These are phyloP conservation scores for Malaclemys terrapin DNA, from an alignment of 2,113 vertebrate genomes.

Conservation along the genomic window DNA sequence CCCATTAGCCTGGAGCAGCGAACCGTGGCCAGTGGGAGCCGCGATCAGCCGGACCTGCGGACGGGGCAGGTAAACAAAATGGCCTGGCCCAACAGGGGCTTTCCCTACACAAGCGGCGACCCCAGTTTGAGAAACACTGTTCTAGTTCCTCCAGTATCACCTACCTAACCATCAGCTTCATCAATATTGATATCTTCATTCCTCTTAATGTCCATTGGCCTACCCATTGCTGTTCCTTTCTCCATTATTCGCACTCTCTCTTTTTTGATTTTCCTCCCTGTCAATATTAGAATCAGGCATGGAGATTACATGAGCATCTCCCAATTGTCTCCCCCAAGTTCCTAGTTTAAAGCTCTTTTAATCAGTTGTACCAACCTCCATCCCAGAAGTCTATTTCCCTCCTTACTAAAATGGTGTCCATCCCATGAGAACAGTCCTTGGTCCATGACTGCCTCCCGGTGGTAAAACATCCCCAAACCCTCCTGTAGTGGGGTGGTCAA, in stretches of 20 bases:
- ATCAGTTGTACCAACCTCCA: not conserved
- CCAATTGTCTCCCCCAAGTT: not conserved
- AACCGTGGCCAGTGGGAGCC: too few species aligned
- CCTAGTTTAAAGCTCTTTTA: not conserved
- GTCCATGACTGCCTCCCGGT: not conserved
- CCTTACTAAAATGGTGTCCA: not conserved
- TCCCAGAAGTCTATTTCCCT: not conserved
- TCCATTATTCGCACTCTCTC: not conserved
- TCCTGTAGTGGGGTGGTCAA: not conserved
- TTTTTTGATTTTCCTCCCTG: not conserved
- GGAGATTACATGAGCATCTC: not conserved
- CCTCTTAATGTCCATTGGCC: not conserved
- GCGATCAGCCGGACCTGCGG: too few species aligned
- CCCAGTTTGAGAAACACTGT: too few species aligned
- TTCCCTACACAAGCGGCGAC: too few species aligned
- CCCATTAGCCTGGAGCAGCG: too few species aligned
- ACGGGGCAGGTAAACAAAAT: too few species aligned
- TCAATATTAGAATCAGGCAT: not conserved
- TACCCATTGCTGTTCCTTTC: not conserved
- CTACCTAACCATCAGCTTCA: not conserved
- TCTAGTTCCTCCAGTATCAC: not conserved
- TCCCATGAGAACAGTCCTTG: not conserved
- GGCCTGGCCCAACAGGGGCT: too few species aligned
- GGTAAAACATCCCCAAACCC: not conserved
- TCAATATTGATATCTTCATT: not conserved